These are phyloP conservation scores for Lucinisca nassula DNA, from an alignment of 2,888 invertebrate genomes.

Conservation along the genomic window DNA sequence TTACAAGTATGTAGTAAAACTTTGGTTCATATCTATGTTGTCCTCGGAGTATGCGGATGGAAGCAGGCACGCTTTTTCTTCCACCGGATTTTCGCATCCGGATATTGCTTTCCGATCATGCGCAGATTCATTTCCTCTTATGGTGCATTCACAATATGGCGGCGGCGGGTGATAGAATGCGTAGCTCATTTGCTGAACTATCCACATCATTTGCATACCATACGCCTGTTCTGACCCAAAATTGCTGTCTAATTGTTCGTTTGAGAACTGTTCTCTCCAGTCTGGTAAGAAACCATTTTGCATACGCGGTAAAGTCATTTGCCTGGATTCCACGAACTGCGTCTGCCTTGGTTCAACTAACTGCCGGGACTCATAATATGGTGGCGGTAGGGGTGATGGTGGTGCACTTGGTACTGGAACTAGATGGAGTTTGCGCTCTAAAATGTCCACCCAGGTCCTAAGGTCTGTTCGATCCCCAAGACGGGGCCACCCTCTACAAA, in stretches of 20 bases:
- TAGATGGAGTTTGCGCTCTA: background rate
- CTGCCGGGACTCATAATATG: background rate
- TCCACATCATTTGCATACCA: constrained; percentile 59
- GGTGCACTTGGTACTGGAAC: constrained; percentile 43
- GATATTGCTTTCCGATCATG: background rate
- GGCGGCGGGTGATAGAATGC: constrained; percentile 51
- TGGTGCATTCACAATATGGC: constrained; percentile 35
- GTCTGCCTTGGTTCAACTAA: background rate
- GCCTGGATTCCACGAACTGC: background rate
- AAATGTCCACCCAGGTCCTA: constrained; percentile 45
- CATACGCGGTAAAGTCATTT: background rate
- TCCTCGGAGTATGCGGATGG: constrained; percentile 61
- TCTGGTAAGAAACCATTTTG: constrained; percentile 20
- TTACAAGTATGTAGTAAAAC: constrained; percentile 61
- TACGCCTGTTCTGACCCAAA: constrained; percentile 15
- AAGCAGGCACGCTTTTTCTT: constrained; percentile 38
- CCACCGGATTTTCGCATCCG: background rate
- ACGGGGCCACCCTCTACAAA: constrained; percentile 73
- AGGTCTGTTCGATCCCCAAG: constrained; percentile 62
- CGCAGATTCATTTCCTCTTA: background rate
- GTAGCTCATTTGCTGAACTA: constrained; percentile 61
- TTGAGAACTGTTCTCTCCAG: constrained; percentile 47
- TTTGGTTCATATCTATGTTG: constrained; percentile 49
- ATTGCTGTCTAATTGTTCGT: constrained; percentile 23
- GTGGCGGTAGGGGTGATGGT: constrained; percentile 39